Base-by-base conservation (phyloP, 2,113 vertebrate genomes). In the Callaeas wilsoni region DNA sequence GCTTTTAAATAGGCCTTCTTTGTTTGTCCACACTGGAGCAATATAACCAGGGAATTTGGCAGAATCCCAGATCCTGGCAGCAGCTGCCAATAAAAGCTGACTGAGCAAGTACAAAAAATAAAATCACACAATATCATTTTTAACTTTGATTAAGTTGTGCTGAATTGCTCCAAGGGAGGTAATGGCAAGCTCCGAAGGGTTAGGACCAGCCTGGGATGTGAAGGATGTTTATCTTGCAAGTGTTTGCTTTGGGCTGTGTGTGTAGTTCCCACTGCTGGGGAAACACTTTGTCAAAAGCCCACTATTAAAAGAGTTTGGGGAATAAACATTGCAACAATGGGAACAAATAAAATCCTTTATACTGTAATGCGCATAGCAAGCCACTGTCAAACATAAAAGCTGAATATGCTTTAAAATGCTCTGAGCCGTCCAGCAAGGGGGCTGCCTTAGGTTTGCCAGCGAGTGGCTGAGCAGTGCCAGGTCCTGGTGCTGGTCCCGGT, bases 121-220 rank as follows among this genome's bases (percentile, higher is more conserved):
- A 96, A 95, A 96, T 92, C 76, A 71, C 94, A 90, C 82, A 78
- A 87, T 95, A 95, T 96, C 49, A 86, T 95, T 96, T 96, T 96
- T 64, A 93, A 90, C 85, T 93, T 94, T 88, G 93, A 95, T 91
- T 87, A 91, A 96, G 82, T 92, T 71, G 93, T 84, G 64, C 83
- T 96, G 69, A 93, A 93, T 92, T 90, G 55, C 96, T 95, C 90
- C 71, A 33, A 77, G 88, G 96, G 96, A 93, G 96, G 90, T 80
- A 96, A 67, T 12, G n/a, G 59, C 4, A 19, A 63, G 68, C 83
- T 88, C 85, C 0, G 3, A 93, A 75, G 71, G 71, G 87, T 84
- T 52, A 52, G 91, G 71, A 93, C 67, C 87, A 83, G 91, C 82
- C 49, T 0, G 63, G 68, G 87, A 55, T 84, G 75, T 88, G 90